phyloP scores from a whole-genome alignment of 2,888 invertebrate species.

The Clistopyga incitator region DNA sequence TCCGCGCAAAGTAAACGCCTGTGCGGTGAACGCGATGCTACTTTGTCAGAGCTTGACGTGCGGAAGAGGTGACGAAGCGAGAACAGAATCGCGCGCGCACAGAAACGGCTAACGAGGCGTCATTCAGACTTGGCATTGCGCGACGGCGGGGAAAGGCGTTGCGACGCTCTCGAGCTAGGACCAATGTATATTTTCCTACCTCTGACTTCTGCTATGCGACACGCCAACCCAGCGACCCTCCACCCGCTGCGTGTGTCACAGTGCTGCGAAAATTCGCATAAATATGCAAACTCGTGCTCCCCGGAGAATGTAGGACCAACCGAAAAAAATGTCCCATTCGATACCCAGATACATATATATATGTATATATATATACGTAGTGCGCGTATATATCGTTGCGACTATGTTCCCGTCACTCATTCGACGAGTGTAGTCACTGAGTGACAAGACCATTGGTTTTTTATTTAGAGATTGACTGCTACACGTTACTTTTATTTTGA shows the following conservation, averaged over 20 bases:
- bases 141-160: conserved; percentile 62
- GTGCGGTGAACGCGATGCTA: conserved; percentile 9
- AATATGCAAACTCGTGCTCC: conserved; percentile 77
- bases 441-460: background rate
- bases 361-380: background rate
- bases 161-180: conserved; percentile 59
- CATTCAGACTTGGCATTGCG: conserved; percentile 72
- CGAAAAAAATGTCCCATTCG: conserved; percentile 64
- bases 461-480: background rate
- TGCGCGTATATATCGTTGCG: conserved; percentile 7
- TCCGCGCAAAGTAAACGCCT: background rate
- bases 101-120: conserved; percentile 77
- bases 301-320: conserved; percentile 68
- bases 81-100: conserved; percentile 49
- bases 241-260: conserved; percentile 67
- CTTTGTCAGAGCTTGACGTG: conserved; percentile 36
- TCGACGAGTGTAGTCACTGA: conserved; percentile 25
- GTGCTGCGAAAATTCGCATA: conserved; percentile 76
- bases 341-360: conserved; percentile 37
- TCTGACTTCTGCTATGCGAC: conserved; percentile 60
- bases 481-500: background rate
- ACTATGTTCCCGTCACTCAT: conserved; percentile 31
- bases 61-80: conserved; percentile 46
- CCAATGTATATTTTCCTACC: conserved; percentile 70
- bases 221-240: conserved; percentile 66